Conservation (phyloP, 2,113 vertebrate species). For the Nannospalax galili region DNA sequence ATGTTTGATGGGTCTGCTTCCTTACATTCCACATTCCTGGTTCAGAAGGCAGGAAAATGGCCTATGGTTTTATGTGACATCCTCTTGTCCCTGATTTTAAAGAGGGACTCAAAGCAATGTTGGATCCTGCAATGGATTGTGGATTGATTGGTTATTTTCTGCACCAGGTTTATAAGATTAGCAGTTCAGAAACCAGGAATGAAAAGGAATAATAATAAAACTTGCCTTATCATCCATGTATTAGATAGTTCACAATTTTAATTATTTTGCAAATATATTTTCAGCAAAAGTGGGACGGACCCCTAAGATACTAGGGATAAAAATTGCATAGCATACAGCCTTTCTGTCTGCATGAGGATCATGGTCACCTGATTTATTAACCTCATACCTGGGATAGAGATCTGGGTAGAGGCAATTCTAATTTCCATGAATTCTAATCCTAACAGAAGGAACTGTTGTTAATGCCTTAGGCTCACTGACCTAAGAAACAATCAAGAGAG, state of each 20-base stretch:
- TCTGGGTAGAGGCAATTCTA: not conserved
- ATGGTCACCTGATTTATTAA: too few species aligned
- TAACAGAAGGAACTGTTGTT: not conserved
- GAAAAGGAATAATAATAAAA: not conserved
- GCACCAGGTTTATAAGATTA: not conserved
- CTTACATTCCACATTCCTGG: too few species aligned
- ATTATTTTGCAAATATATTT: not conserved
- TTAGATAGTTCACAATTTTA: not conserved
- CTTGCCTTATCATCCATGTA: not conserved
- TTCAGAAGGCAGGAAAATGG: not conserved
- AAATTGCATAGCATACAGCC: not conserved
- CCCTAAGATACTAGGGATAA: not conserved
- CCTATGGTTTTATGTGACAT: not conserved
- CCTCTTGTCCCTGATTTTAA: not conserved
- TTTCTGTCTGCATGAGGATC: not conserved
- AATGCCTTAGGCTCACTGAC: not conserved
- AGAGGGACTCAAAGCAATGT: not conserved
- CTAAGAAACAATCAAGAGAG: not conserved
- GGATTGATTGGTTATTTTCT: not conserved
- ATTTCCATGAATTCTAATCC: not conserved
- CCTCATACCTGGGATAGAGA: rapidly evolving
- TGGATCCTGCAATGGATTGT: not conserved
- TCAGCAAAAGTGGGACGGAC: not conserved
- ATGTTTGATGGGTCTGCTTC: rapidly evolving
- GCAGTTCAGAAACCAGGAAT: not conserved